phyloP scores from a whole-genome alignment of 2,113 vertebrate species.

The Microcebus murinus region DNA sequence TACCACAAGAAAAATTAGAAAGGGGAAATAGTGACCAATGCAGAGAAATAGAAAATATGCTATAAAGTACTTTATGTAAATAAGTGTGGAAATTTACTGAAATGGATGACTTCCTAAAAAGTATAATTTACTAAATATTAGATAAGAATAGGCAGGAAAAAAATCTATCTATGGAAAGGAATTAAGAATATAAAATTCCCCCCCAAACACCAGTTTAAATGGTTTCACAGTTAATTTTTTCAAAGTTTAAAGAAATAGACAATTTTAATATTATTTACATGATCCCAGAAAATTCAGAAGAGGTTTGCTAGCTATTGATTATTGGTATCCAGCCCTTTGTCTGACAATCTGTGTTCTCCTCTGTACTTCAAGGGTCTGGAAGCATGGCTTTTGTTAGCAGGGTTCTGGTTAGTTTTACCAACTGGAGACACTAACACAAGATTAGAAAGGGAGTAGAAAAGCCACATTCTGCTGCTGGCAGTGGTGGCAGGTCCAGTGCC shows the following conservation, averaged over 20 bases:
- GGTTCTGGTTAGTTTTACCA: not conserved
- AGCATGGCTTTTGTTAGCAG: not conserved
- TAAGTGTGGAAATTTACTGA: not conserved
- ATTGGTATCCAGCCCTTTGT: not conserved
- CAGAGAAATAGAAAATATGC: constrained; percentile 33
- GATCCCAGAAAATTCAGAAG: not conserved
- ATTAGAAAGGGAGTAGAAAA: not conserved
- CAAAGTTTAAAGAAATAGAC: not conserved
- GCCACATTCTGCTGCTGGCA: not conserved
- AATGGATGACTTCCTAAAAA: constrained; percentile 29
- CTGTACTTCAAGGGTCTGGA: not conserved
- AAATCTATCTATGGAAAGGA: not conserved
- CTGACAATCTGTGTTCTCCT: not conserved
- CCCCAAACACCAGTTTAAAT: not conserved
- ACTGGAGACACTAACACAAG: not conserved
- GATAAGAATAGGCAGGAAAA: not conserved
- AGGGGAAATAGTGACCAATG: not conserved
- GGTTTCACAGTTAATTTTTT: not conserved
- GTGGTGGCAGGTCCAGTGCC: not conserved
- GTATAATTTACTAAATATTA: constrained; percentile 17
- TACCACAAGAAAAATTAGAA: not conserved
- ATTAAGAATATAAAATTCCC: not conserved
- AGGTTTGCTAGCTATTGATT: not conserved
- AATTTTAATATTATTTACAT: not conserved
- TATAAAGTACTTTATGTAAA: not conserved